Conservation (phyloP, 1,140 invertebrate species). For the Acyrthosiphon pisum region DNA sequence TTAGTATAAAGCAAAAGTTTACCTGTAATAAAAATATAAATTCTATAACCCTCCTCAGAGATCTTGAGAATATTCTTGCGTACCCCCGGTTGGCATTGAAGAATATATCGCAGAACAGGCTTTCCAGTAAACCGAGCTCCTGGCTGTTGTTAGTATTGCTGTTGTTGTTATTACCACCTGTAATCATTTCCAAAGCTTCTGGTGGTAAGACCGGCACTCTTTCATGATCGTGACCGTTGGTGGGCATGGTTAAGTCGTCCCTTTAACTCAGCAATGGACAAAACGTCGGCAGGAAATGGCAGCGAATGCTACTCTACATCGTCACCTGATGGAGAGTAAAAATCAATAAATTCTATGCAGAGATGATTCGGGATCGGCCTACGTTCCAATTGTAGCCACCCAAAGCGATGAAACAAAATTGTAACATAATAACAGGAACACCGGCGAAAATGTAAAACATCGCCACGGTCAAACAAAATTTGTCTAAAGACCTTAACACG, state of each 20-base stretch:
- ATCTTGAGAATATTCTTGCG: conserved; percentile 85
- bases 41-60: conserved; percentile 86
- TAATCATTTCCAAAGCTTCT: background rate
- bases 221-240: conserved; percentile 36
- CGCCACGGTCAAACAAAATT: background rate
- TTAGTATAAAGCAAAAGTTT: conserved; percentile 58
- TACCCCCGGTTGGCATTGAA: conserved; percentile 90
- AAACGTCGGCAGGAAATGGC: background rate
- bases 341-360: background rate
- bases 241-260: background rate
- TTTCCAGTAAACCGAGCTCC: conserved; percentile 83
- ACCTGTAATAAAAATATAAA: conserved; percentile 88
- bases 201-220: conserved; percentile 37
- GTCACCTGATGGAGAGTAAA: background rate
- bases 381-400: background rate
- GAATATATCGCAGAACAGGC: conserved; percentile 95
- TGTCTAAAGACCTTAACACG: background rate
- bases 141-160: conserved; percentile 68
- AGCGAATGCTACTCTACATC: conserved; percentile 17
- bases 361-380: background rate
- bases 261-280: background rate
- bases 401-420: background rate
- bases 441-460: background rate
- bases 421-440: background rate
- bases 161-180: conserved; percentile 58